phyloP scores from a whole-genome alignment of 2,797 vertebrate genomes.

The Molothrus ater region DNA sequence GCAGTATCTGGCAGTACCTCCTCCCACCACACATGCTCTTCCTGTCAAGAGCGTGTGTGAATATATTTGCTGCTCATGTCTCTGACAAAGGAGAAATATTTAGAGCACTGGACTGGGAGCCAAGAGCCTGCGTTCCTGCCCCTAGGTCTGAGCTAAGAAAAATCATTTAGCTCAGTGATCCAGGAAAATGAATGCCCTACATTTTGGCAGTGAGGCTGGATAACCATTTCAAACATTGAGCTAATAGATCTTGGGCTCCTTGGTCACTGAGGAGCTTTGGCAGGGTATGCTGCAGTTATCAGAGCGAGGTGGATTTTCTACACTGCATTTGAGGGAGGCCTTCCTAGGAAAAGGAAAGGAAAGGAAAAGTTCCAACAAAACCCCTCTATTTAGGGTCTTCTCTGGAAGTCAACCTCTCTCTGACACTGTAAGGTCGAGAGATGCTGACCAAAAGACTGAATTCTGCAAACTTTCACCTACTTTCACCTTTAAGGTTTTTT shows the following conservation, averaged over 20 bases:
- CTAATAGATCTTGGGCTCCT: not conserved
- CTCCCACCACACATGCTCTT: not conserved
- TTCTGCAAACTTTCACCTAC: not conserved
- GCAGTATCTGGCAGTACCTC: not conserved
- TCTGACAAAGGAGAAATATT: conserved; percentile 14
- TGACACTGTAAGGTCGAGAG: not conserved
- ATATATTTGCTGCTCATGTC: conserved; percentile 22
- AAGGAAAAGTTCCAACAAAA: not conserved
- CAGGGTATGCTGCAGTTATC: not conserved
- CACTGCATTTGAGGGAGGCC: not conserved
- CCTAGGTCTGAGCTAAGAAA: conserved; percentile 38
- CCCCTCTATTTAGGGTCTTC: not conserved
- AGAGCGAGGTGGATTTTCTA: not conserved
- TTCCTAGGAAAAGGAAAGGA: not conserved
- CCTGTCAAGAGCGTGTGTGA: not conserved
- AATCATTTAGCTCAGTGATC: conserved; percentile 52
- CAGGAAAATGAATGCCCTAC: conserved; percentile 53
- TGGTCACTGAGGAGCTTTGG: not conserved
- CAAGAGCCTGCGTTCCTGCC: conserved; percentile 22
- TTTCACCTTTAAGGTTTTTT: not conserved
- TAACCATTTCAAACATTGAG: not conserved
- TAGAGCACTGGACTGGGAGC: not conserved
- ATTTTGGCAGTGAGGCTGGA: conserved; percentile 29
- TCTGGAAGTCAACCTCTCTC: not conserved
- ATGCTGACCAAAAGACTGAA: not conserved